phyloP scores from a whole-genome alignment of 2,888 invertebrate genomes.

The Abscondita cerata region DNA sequence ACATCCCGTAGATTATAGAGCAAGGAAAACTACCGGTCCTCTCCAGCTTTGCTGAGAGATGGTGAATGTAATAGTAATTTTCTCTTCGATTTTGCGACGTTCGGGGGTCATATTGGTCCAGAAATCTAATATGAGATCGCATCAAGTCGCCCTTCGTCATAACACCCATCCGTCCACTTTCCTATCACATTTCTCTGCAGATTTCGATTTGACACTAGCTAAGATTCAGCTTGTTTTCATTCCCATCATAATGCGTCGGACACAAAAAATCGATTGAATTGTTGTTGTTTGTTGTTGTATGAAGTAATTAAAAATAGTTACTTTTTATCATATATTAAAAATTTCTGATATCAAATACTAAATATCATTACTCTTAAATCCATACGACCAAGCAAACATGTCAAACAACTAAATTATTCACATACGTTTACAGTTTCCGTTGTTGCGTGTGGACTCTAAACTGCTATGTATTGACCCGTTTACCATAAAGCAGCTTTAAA shows the following conservation, averaged over 20 bases:
- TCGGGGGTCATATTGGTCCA: constrained; percentile 42
- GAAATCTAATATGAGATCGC: constrained; percentile 42
- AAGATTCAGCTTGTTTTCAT: constrained; percentile 39
- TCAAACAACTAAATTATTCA: constrained; percentile 35
- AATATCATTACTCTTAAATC: constrained; percentile 21
- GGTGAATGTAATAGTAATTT: constrained; percentile 30
- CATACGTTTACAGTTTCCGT: constrained; percentile 33
- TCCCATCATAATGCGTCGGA: constrained; percentile 36
- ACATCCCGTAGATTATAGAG: constrained; percentile 24
- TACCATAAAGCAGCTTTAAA: constrained; percentile 26
- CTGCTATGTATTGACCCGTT: constrained; percentile 35
- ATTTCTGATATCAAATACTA: constrained; percentile 21
- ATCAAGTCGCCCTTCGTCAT: constrained; percentile 37
- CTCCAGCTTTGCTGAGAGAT: constrained; percentile 18
- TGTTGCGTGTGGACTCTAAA: constrained; percentile 33
- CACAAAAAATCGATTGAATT: no score
- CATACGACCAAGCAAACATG: constrained; percentile 22
- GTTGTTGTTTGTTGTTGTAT: no score
- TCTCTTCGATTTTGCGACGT: constrained; percentile 31
- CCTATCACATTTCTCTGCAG: constrained; percentile 40
- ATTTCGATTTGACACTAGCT: constrained; percentile 41
- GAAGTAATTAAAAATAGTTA: no score
- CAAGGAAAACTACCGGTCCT: constrained; percentile 20
- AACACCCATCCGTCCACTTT: constrained; percentile 32
- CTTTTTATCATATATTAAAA: no score